Evolutionary conservation across 2,888 invertebrate genomes (phyloP).

Genomic region (Drosophila rubida): DNA sequence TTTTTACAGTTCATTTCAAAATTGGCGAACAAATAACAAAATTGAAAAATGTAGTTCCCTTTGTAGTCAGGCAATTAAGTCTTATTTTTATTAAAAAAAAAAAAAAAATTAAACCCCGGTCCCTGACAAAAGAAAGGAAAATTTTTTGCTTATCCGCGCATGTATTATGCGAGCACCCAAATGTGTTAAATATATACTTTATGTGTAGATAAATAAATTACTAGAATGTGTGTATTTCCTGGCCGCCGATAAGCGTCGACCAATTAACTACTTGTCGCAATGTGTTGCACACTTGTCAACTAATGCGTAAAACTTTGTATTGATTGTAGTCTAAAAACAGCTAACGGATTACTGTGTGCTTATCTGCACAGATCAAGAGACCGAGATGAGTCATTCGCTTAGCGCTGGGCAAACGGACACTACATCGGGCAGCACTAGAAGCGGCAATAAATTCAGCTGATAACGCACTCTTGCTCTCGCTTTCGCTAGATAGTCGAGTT

Average conservation of each 20-base stretch:
- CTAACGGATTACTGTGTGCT: constrained; percentile 14
- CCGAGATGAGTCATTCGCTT: constrained; percentile 26
- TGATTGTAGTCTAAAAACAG: constrained; percentile 33
- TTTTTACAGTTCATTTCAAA: too few relatives aligned
- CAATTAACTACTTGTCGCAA: not conserved
- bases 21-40: too few relatives aligned
- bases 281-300: constrained; percentile 1
- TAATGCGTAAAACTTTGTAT: constrained; percentile 18
- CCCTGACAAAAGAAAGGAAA: not conserved
- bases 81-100: not conserved
- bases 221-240: constrained; percentile 12
- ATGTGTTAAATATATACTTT: not conserved
- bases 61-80: too few relatives aligned
- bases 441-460: constrained; percentile 6
- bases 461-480: constrained; percentile 43
- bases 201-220: constrained; percentile 8
- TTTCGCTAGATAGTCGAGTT: not conserved
- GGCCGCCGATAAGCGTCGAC: constrained; percentile 14
- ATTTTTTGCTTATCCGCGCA: not conserved
- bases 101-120: too few relatives aligned
- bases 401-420: not conserved
- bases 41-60: too few relatives aligned
- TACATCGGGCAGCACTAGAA: not conserved
- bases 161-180: not conserved
- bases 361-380: constrained; percentile 20